Evolutionary conservation across 2,113 vertebrate species (phyloP), one percentile per base, ranked within the genome.

Genomic region (Carassius carassius): DNA sequence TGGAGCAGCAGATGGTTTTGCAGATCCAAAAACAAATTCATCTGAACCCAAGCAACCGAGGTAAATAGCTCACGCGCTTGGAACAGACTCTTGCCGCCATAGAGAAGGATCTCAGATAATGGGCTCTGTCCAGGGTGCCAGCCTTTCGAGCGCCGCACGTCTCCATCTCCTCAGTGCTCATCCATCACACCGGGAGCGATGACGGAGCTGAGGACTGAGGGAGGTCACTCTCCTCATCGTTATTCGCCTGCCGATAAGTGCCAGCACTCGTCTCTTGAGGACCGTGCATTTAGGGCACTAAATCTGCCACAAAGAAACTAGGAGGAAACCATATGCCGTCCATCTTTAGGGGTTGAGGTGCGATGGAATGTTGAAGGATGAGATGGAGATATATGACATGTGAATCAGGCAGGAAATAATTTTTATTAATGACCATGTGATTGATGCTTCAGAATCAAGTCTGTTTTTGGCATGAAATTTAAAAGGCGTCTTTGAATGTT

Each of bases 111-210:
- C 89, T 89, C 82, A 78, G 87, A 90, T 91, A 83, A 88, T 88
- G 82, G 78, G 51, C 85, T 84, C 78, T 87, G 90, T 91, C 63
- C 89, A 89, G 89, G 89, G 88, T 65, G 84, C 86, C 87, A 80
- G 85, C 89, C 92, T 93, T 91, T 91, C 91, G 93, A 92, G 90
- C 91, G 41, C 86, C 80, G 87, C 89, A 89, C 92, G 93, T 92
- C 92, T 90, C 86, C 47, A 83, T 32, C 62, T 86, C 86, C 62
- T 85, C 79, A 78, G 32, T 56, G 86, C 92, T 93, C 93, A 94
- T 94, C 92, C 91, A 95, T 94, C 94, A 94, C 92, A 79, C 69
- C 77, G 89, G 91, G 92, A 93, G 75, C 90, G 88, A 85, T 73
- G 91, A 37, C 89, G 88, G 79, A 87, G 80, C 29, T 85, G 86